Percentiles rank a stretch among this genome's conserved stretches.
Evolutionary conservation across 2,113 vertebrate genomes (phyloP).

Genomic region (Callipepla californica): DNA sequence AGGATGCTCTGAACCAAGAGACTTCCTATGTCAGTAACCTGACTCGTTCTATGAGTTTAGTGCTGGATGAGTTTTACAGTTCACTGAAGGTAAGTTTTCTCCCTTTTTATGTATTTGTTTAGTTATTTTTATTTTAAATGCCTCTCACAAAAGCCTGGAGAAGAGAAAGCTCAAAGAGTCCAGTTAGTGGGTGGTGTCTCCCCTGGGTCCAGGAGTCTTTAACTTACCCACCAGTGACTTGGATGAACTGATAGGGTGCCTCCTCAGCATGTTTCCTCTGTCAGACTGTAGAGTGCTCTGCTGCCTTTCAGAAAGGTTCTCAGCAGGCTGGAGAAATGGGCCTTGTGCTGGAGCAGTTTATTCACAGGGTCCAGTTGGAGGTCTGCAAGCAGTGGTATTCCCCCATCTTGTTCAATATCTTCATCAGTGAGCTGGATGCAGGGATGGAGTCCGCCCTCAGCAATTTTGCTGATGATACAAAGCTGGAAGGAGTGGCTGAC

Average conservation of each 20-base stretch:
- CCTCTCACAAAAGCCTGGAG: not conserved
- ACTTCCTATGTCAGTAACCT: constrained; percentile 94
- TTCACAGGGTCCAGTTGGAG: not conserved
- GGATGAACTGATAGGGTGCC: not conserved
- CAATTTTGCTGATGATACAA: not conserved
- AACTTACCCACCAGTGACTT: not conserved
- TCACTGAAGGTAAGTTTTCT: constrained; percentile 84
- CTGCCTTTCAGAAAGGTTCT: too few species aligned
- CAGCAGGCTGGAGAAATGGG: too few species aligned
- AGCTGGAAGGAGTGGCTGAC: not conserved
- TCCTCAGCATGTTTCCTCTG: not conserved
- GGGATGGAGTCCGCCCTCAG: not conserved
- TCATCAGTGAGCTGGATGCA: not conserved
- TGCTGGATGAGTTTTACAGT: constrained; percentile 95
- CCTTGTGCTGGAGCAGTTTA: too few species aligned
- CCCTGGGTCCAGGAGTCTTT: not conserved
- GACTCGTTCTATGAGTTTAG: constrained; percentile 97
- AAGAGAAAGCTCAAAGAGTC: not conserved
- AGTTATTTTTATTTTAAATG: not conserved
- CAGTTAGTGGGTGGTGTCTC: not conserved
- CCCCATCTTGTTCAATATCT: not conserved
- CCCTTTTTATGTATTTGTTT: not conserved
- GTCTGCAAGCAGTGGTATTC: not conserved
- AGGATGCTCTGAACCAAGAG: constrained; percentile 96
- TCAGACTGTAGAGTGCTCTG: too few species aligned